Percentiles rank a stretch among this genome's conserved stretches.
Evolutionary conservation across 1,140 invertebrate species (phyloP).

Genomic region (Orussus abietinus): DNA sequence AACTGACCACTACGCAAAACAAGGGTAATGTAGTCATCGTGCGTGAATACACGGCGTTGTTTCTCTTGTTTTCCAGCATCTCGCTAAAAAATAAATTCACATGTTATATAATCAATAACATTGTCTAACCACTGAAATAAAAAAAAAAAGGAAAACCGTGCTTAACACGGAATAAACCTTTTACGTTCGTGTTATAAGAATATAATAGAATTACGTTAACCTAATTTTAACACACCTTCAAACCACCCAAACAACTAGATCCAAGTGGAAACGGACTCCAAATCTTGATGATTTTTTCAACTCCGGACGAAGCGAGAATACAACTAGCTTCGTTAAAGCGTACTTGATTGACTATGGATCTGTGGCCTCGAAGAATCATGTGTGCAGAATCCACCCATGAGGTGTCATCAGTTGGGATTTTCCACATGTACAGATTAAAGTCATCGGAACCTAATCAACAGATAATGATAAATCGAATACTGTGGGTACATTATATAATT

Average conservation of each 20-base stretch:
- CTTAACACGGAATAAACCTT: too few species aligned
- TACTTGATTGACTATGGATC: slow-evolving; percentile 96
- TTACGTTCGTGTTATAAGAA: too few species aligned
- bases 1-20: slow-evolving; percentile 74
- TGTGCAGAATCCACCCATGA: slow-evolving; percentile 68
- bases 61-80: slow-evolving; percentile 55
- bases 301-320: slow-evolving; percentile 87
- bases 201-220: neutral
- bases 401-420: slow-evolving; percentile 66
- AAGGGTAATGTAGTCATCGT: slow-evolving; percentile 81
- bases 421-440: slow-evolving; percentile 94
- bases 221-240: slow-evolving; percentile 32
- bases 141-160: too few species aligned
- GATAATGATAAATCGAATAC: slow-evolving; percentile 8
- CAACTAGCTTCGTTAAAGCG: slow-evolving; percentile 82
- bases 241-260: slow-evolving; percentile 37
- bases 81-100: slow-evolving; percentile 22
- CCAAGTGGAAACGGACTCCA: slow-evolving; percentile 48
- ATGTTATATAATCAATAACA: too few species aligned
- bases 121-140: too few species aligned
- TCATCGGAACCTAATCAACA: slow-evolving; percentile 76
- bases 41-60: slow-evolving; percentile 75
- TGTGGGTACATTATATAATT: neutral
- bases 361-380: slow-evolving; percentile 81
- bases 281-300: slow-evolving; percentile 93